Base-by-base conservation (phyloP, 2,113 vertebrate genomes). In the Macaca mulatta region DNA sequence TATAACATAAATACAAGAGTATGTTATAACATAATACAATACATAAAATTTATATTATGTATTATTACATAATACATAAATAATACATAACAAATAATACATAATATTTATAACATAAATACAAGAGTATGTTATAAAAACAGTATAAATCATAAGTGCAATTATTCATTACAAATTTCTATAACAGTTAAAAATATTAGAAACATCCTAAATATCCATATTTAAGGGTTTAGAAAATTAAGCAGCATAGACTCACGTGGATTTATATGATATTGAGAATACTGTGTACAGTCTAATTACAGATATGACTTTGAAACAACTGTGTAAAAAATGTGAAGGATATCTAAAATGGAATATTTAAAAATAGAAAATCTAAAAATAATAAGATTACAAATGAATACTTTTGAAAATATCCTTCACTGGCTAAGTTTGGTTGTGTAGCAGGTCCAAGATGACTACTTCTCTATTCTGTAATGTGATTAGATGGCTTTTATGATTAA, bases 111-210 rank as follows among this genome's bases (percentile, higher is more conserved):
- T 50, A 50, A 13, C 13, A 50, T 14, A 38, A 67, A 61, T 23
- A 32, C 17, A 7, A 12, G 30, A n/a, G 25, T 59, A 32, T 2
- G 55, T 43, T 17, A 25, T 32, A 43, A 77, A 45, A 48, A 89
- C 2, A 8, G 8, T 17, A 16, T n/a, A 32, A 61, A 52, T 59
- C 3, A 0, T 18, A 20, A 25, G 25, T 23, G 20, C 48, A 52
- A 3, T 77, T 79, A 22, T 59, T 55, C 81, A 45, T 48, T 30
- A 81, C 22, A 88, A 50, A 85, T 77, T 74, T 74, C 67, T 43
- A 1, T 22, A 35, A 38, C 48, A 77, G 45, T 22, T 32, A 48
- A 88, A 78, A 81, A 50, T 11, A 20, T 43, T 50, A 16, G 75
- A 74, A 64, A 35, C 61, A 88, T 59, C 35, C 30, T 22, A 30